Evolutionary conservation across 2,113 vertebrate species (phyloP).

Genomic region (Lanius ludovicianus): DNA sequence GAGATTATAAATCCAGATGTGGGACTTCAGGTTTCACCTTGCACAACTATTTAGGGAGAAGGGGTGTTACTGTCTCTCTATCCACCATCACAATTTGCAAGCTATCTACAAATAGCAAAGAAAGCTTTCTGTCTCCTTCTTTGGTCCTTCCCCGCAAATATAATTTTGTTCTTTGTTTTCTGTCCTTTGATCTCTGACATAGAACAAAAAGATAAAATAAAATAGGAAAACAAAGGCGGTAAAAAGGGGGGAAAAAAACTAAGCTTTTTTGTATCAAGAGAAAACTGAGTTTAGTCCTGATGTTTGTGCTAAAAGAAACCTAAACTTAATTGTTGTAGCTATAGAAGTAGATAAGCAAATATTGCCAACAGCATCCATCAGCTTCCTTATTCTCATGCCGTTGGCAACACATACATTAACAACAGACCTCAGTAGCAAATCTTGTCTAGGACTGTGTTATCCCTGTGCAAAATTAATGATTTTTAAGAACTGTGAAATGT

Average conservation of each 20-base stretch:
- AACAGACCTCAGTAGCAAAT: not conserved
- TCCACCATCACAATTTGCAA: not conserved
- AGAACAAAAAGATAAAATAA: not conserved
- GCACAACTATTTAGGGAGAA: not conserved
- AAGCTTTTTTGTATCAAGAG: not conserved
- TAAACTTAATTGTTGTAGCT: not conserved
- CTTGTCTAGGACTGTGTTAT: not conserved
- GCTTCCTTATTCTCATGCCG: not conserved
- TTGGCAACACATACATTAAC: not conserved
- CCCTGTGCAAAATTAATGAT: not conserved
- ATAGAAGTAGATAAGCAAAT: not conserved
- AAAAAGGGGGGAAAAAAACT: rapidly evolving
- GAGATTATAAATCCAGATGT: not conserved
- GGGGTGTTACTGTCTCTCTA: not conserved
- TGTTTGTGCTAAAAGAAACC: not conserved
- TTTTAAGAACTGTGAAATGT: not conserved
- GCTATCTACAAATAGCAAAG: not conserved
- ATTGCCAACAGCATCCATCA: not conserved
- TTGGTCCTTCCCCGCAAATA: not conserved
- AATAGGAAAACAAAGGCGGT: rapidly evolving
- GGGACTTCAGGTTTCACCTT: not conserved
- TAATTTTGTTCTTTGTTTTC: not conserved
- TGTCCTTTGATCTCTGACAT: not conserved
- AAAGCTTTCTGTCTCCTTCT: not conserved
- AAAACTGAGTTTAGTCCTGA: not conserved